Conservation (phyloP, 2,888 invertebrate species). For the Ornithoptera priamus region DNA sequence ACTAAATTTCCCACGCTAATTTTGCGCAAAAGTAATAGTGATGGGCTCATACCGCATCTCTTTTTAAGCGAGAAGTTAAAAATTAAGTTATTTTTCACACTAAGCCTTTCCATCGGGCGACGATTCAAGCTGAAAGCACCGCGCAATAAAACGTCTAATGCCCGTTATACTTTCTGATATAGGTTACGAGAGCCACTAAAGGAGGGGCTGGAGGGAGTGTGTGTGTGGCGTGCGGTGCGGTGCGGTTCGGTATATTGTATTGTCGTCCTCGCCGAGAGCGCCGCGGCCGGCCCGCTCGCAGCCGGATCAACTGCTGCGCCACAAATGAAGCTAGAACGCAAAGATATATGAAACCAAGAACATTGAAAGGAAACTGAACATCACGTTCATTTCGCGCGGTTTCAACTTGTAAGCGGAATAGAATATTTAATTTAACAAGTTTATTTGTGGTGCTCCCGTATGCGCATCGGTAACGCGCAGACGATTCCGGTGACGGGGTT, state of each 20-base stretch:
- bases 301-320: not conserved
- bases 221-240: slow-evolving; percentile 32
- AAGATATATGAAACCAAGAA: too few relatives aligned
- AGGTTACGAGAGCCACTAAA: slow-evolving; percentile 22
- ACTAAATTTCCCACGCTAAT: too few relatives aligned
- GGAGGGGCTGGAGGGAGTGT: not conserved
- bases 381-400: too few relatives aligned
- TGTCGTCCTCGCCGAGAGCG: slow-evolving; percentile 30
- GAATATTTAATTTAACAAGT: too few relatives aligned
- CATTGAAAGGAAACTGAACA: too few relatives aligned
- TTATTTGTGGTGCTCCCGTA: too few relatives aligned
- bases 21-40: too few relatives aligned
- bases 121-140: slow-evolving; percentile 16
- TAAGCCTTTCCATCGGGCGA: not conserved
- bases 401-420: too few relatives aligned
- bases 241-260: slow-evolving; percentile 5
- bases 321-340: too few relatives aligned
- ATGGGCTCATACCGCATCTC: too few relatives aligned
- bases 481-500: too few relatives aligned
- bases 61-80: not conserved
- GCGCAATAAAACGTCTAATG: slow-evolving; percentile 26
- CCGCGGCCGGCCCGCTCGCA: slow-evolving; percentile 25
- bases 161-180: slow-evolving; percentile 20
- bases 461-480: too few relatives aligned
- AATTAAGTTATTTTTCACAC: not conserved